Conservation (phyloP, 2,888 invertebrate genomes). For the Pecten maximus region DNA sequence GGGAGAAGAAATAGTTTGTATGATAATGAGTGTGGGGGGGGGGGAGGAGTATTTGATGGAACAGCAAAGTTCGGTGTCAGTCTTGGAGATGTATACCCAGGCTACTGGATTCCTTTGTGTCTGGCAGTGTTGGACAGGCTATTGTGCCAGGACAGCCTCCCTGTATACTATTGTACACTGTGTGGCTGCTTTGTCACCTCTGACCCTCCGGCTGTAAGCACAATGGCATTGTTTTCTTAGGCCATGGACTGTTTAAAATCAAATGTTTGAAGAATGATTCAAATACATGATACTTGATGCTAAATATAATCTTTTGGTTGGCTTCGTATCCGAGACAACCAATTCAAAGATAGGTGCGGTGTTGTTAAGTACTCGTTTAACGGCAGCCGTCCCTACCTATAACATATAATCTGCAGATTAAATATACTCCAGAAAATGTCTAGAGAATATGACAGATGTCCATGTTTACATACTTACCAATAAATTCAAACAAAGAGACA, state of each 20-base stretch:
- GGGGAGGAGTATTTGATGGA: neutral
- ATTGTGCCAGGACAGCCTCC: neutral
- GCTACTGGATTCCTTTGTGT: constrained; percentile 24
- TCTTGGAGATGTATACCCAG: neutral
- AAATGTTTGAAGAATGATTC: constrained; percentile 29
- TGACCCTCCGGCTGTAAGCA: neutral
- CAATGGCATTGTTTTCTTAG: constrained; percentile 33
- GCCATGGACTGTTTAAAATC: neutral
- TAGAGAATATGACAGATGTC: constrained; percentile 33
- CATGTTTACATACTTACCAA: constrained; percentile 31
- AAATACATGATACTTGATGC: constrained; percentile 11
- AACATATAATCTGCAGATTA: neutral
- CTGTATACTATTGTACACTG: constrained; percentile 11
- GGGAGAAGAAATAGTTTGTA: neutral
- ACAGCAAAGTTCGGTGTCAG: neutral
- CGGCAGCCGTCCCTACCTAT: neutral
- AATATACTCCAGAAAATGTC: constrained; percentile 20
- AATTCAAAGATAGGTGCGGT: neutral
- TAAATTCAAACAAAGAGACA: constrained; percentile 35
- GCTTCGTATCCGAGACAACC: constrained; percentile 25
- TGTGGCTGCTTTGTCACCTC: neutral
- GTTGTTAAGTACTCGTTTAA: neutral
- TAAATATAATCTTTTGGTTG: constrained; percentile 24
- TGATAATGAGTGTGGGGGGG: neutral
- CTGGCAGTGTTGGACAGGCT: constrained; percentile 4